Conservation (phyloP, 1,140 invertebrate species). For the Chlorops oryzae region DNA sequence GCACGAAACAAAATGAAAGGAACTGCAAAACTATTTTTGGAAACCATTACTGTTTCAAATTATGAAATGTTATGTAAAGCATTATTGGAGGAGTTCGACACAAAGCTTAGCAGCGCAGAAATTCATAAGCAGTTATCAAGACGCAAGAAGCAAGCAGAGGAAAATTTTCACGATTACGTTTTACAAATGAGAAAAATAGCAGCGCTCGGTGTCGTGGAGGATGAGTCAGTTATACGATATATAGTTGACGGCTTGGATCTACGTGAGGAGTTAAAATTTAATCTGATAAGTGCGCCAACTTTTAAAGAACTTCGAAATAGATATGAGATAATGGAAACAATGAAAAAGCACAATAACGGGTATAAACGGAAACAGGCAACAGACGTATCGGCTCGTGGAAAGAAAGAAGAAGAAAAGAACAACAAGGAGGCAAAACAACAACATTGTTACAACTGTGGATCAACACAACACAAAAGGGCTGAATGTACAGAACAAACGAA, state of each 20-base stretch:
- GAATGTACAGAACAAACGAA: background rate
- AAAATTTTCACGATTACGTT: constrained; percentile 4
- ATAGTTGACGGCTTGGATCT: constrained; percentile 2
- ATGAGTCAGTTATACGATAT: constrained; percentile 1
- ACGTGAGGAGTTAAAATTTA: constrained; percentile 1
- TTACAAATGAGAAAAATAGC: background rate
- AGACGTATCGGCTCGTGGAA: no score
- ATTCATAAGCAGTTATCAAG: background rate
- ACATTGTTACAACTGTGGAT: constrained; percentile 2
- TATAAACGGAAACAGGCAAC: no score
- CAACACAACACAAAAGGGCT: constrained; percentile 1
- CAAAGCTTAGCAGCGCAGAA: background rate
- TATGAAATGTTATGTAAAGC: constrained; percentile 4
- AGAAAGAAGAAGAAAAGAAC: no score
- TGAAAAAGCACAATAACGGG: no score
- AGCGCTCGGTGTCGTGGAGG: background rate
- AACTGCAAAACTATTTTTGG: constrained; percentile 5
- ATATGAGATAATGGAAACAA: background rate
- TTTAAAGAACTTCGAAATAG: background rate
- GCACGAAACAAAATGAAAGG: constrained; percentile 6
- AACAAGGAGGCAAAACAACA: no score
- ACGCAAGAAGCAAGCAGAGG: background rate
- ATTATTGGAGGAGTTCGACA: constrained; percentile 2
- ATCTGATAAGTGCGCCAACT: background rate
- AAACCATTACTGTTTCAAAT: constrained; percentile 1